Conservation (phyloP, 1,140 invertebrate genomes). For the Papilio helenus region DNA sequence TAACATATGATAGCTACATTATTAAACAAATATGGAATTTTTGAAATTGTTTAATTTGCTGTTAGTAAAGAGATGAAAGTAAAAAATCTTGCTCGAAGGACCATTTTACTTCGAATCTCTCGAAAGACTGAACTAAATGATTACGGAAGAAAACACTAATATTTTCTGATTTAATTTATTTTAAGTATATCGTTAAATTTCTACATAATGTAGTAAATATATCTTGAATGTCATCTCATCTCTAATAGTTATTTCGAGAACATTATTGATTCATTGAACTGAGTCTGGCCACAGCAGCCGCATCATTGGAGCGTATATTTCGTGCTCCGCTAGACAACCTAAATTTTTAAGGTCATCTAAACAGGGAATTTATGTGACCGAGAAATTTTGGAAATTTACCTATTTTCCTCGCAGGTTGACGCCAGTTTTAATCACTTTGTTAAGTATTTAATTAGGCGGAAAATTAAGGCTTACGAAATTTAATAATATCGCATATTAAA, state of each 20-base stretch:
- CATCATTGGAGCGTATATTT: background rate
- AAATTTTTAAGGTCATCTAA: slow-evolving; percentile 24
- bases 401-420: background rate
- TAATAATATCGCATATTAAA: background rate
- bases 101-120: background rate
- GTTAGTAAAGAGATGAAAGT: background rate
- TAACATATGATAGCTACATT: background rate
- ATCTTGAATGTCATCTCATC: background rate
- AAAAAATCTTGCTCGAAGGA: background rate
- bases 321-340: background rate
- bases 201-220: background rate
- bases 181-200: background rate
- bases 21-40: too few relatives aligned
- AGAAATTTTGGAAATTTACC: background rate
- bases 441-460: background rate
- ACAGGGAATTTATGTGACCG: slow-evolving; percentile 11
- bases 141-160: too few relatives aligned
- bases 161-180: too few relatives aligned
- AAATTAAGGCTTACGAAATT: background rate
- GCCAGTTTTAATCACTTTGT: slow-evolving; percentile 3
- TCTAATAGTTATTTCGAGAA: background rate
- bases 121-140: too few relatives aligned
- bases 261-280: slow-evolving; percentile 18
- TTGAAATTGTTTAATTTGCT: too few relatives aligned
- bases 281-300: background rate